phyloP scores from a whole-genome alignment of 2,113 vertebrate genomes.

The Micronisus gabar region DNA sequence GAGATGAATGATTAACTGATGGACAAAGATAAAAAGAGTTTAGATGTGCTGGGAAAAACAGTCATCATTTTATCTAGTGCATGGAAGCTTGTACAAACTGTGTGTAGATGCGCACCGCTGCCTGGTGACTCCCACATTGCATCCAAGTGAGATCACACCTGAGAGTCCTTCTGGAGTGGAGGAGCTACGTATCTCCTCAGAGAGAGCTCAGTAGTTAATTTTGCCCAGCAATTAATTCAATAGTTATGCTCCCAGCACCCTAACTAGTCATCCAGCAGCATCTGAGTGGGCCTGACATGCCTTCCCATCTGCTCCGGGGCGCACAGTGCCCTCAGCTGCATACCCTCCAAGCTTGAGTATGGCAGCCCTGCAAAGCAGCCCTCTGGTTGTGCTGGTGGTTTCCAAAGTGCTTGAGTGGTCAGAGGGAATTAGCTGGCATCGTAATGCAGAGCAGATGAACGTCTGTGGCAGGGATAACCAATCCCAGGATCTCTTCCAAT shows the following conservation, averaged over 20 bases:
- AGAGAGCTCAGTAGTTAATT: background rate
- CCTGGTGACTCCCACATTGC: background rate
- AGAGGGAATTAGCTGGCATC: background rate
- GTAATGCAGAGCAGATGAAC: fast-evolving
- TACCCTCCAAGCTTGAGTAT: fast-evolving
- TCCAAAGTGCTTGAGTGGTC: background rate
- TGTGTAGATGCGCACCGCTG: background rate
- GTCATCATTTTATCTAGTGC: background rate
- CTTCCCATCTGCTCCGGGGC: background rate
- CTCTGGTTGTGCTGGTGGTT: background rate
- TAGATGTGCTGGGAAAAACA: background rate
- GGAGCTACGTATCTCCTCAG: background rate
- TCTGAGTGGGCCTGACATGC: background rate
- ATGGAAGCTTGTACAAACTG: background rate
- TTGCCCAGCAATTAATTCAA: background rate
- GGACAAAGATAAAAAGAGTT: background rate
- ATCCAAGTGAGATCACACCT: background rate
- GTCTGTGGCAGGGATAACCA: background rate
- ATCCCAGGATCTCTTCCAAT: background rate
- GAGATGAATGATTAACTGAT: background rate
- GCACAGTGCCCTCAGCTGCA: fast-evolving
- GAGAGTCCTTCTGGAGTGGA: background rate
- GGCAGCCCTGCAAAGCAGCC: background rate
- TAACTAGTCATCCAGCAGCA: background rate
- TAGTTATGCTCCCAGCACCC: background rate